Percentiles rank a stretch among this genome's conserved stretches.
Evolutionary conservation across 2,113 vertebrate species (phyloP).

Genomic region (Oreotragus oreotragus): DNA sequence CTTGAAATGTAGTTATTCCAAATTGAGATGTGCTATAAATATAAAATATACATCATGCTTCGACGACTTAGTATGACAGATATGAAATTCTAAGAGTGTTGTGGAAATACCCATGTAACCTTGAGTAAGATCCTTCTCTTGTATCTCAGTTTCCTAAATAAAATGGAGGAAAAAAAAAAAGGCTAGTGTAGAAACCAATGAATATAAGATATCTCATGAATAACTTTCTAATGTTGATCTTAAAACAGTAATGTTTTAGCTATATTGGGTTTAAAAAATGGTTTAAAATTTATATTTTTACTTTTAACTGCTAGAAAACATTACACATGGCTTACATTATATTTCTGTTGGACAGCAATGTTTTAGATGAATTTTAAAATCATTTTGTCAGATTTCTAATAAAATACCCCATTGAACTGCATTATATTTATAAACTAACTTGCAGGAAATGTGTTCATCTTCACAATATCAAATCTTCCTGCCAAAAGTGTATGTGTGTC

Average conservation of each 20-base stretch:
- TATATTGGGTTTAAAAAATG: not conserved
- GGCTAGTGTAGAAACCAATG: not conserved
- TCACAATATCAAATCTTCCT: not conserved
- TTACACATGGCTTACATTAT: not conserved
- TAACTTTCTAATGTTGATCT: not conserved
- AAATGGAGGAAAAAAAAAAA: not conserved
- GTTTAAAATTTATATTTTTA: not conserved
- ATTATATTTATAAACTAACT: slow-evolving; percentile 13
- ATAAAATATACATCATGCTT: not conserved
- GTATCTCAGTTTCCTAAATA: not conserved
- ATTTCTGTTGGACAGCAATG: not conserved
- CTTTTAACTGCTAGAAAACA: not conserved
- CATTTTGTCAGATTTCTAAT: not conserved
- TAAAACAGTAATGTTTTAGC: not conserved
- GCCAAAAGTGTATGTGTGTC: not conserved
- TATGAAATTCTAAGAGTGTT: not conserved
- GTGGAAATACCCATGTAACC: not conserved
- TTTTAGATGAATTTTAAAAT: slow-evolving; percentile 1
- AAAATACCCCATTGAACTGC: not conserved
- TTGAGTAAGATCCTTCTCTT: not conserved
- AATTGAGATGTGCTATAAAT: not conserved
- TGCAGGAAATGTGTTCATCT: not conserved
- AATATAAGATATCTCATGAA: slow-evolving; percentile 1
- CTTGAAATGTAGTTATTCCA: not conserved
- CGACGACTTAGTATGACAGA: not conserved